Percentiles rank a stretch among this genome's conserved stretches.
Conservation (phyloP, 1,140 invertebrate species). For the Brevipalpus yothersi region DNA sequence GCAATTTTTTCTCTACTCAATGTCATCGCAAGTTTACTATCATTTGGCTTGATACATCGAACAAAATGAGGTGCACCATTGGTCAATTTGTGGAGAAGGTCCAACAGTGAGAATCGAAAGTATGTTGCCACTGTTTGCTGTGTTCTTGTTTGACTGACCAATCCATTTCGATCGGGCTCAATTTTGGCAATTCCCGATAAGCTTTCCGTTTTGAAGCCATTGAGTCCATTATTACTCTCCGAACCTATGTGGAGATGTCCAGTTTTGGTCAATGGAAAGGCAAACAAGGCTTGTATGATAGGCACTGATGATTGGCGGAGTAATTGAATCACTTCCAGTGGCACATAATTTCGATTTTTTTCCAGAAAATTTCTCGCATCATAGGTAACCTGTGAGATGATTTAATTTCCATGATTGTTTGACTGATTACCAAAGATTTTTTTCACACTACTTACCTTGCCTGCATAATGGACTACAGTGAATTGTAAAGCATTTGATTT, state of each 20-base stretch:
- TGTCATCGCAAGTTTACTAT: conserved; percentile 32
- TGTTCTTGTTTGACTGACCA: conserved; percentile 50
- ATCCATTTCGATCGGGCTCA: conserved; percentile 17
- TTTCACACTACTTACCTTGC: conserved; percentile 14
- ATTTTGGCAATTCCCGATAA: neutral
- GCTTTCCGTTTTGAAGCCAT: neutral
- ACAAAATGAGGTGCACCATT: conserved; percentile 52
- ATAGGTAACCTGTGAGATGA: conserved; percentile 34
- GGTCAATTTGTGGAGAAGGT: conserved; percentile 57
- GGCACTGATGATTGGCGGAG: conserved; percentile 26
- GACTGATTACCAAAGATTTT: neutral
- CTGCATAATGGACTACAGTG: conserved; percentile 45
- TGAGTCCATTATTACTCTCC: neutral
- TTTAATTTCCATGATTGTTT: conserved; percentile 1
- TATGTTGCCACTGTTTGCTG: conserved; percentile 63
- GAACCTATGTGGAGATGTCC: conserved; percentile 5
- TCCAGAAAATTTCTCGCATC: conserved; percentile 49
- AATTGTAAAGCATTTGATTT: conserved; percentile 47
- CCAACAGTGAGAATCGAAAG: conserved; percentile 58
- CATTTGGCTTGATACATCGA: conserved; percentile 57
- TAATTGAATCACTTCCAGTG: conserved; percentile 48
- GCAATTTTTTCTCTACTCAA: conserved; percentile 27
- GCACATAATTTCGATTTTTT: conserved; percentile 57
- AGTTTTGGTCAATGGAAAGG: conserved; percentile 54
- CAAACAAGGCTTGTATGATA: conserved; percentile 47